phyloP scores from a whole-genome alignment of 1,140 invertebrate species.

The Procambarus clarkii region DNA sequence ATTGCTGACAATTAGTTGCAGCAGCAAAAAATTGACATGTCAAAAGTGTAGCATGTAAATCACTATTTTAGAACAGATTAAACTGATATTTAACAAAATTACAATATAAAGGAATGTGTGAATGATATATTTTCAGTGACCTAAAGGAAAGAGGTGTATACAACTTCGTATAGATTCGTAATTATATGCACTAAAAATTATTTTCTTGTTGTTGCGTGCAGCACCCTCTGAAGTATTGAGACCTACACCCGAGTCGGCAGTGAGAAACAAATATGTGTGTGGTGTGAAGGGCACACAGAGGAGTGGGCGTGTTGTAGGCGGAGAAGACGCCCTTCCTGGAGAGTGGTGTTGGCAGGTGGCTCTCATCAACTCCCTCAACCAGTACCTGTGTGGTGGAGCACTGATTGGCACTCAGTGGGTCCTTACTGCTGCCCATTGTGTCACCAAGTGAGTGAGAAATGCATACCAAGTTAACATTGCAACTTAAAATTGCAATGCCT shows the following conservation, averaged over 20 bases:
- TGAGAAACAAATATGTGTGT: conserved; percentile 93
- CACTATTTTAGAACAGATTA: no score
- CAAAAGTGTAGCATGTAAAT: no score
- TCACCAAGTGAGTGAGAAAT: conserved; percentile 87
- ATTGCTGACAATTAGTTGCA: no score
- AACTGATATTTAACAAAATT: no score
- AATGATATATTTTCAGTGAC: no score
- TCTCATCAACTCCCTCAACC: conserved; percentile 93
- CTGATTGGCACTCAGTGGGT: conserved; percentile 96
- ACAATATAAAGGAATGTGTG: no score
- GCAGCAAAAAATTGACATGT: no score
- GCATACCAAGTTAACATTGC: no score
- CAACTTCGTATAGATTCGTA: no score
- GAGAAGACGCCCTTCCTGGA: conserved; percentile 90
- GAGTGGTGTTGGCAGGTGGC: conserved; percentile 98
- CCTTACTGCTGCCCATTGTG: conserved; percentile 95
- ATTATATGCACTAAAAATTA: no score
- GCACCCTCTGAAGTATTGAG: background rate
- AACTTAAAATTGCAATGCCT: background rate
- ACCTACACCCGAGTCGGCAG: conserved; percentile 76
- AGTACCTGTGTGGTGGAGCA: conserved; percentile 96
- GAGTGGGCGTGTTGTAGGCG: conserved; percentile 88
- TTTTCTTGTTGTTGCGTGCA: background rate
- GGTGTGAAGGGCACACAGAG: conserved; percentile 86
- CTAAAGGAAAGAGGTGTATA: no score